Base-by-base conservation (phyloP, 2,888 invertebrate species). In the Chrysolina oricalcia region DNA sequence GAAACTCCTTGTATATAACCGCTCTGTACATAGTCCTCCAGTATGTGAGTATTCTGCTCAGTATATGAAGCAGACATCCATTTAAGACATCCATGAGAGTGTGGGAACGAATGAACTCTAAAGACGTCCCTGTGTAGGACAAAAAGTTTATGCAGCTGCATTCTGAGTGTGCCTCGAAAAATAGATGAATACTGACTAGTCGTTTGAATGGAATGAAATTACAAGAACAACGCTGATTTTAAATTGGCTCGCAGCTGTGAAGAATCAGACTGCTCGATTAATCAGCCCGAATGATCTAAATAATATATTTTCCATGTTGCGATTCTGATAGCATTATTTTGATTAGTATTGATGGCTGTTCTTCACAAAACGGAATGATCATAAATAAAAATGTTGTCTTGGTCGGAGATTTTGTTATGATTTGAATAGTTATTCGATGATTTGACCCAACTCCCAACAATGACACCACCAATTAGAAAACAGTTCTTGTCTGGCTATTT, bases 241-340 rank as follows among this genome's bases (percentile, higher is more conserved):
- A 59, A 59, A 59, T 59, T 59, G 59, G 59, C 59, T 59, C 35
- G 59, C 59, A 59, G 59, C 59, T 59, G 59, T 27, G 59, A 59
- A 35, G 59, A 59, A 59, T 59, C 27, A 35, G 59, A 59, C 15
- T n/a, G 17, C 35, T 59, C 59, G 59, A 59, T 59, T 59, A 59
- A 59, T 59, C 59, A 27, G 59, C 59, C 35, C 35, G 35, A 23
- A 59, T 59, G 59, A 59, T 53, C 53, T 19, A 5, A 53, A 53
- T 53, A 53, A 59, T 35, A 59, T 59, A 23, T 59, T 23, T 27
- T 21, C 13, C 53, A 53, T 56, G 56, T 56, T 56, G 56, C 23
- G 56, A 56, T 21, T 56, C 48, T 48, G 17, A 48, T 11, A 48
- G 48, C 17, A 48, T 48, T 10, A 13, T 59, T n/a, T 59, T 59